Percentiles rank a stretch among this genome's conserved stretches.
Conservation (phyloP, 1,140 invertebrate species). For the Tetragonula clypearis region DNA sequence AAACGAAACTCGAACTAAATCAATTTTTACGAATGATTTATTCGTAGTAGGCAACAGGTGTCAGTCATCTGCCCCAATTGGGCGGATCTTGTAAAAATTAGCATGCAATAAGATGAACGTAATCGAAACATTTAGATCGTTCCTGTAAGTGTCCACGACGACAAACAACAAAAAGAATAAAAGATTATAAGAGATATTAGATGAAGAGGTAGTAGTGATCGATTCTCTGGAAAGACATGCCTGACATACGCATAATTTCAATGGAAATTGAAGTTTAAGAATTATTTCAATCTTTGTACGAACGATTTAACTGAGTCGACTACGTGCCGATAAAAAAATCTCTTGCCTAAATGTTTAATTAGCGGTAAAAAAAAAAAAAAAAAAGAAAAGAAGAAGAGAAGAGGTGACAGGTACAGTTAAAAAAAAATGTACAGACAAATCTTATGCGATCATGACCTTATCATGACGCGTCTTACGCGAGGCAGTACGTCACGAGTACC, state of each 20-base stretch:
- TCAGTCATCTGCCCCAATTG: neutral
- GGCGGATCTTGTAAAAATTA: neutral
- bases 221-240: neutral
- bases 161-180: neutral
- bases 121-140: slow-evolving; percentile 10
- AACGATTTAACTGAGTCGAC: slow-evolving; percentile 5
- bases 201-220: neutral
- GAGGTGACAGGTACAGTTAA: neutral
- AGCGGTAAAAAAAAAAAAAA: neutral
- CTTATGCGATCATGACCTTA: neutral
- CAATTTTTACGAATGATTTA: neutral
- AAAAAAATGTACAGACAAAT: slow-evolving; percentile 1
- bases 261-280: neutral
- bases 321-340: neutral
- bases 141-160: neutral
- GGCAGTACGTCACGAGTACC: neutral
- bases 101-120: neutral
- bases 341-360: slow-evolving; percentile 3
- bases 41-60: neutral
- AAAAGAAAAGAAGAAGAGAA: neutral
- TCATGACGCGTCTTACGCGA: too few species aligned
- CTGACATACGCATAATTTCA: neutral
- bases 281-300: neutral
- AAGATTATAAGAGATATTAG: neutral
- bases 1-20: neutral